phyloP scores from a whole-genome alignment of 2,797 vertebrate species.

The Sternotherus odoratus region DNA sequence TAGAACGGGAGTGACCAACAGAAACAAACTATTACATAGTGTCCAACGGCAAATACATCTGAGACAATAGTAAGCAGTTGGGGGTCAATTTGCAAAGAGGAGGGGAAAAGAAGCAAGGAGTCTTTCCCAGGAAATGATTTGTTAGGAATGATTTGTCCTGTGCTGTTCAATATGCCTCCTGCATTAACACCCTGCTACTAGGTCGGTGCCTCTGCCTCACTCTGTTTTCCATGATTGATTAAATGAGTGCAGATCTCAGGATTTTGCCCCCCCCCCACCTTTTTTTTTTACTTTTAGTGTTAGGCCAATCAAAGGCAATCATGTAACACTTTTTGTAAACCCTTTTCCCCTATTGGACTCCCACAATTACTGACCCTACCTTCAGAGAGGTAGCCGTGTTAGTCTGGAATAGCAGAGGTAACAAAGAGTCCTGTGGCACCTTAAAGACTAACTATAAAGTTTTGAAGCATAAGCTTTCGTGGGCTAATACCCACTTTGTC shows the following conservation, averaged over 20 bases:
- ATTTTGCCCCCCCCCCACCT: slow-evolving; percentile 14
- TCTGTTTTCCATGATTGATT: slow-evolving; percentile 52
- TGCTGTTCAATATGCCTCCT: slow-evolving; percentile 22
- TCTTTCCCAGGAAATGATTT: slow-evolving; percentile 20
- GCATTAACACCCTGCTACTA: slow-evolving; percentile 50
- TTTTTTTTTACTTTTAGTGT: slow-evolving; percentile 37
- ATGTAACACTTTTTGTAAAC: not conserved
- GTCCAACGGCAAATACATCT: not conserved
- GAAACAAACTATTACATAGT: not conserved
- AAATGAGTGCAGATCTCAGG: not conserved
- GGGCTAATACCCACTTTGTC: too few species aligned
- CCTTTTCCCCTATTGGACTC: not conserved
- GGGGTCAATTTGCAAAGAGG: rapidly evolving
- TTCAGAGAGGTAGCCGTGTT: too few species aligned
- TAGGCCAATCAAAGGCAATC: not conserved
- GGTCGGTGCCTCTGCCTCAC: slow-evolving; percentile 40
- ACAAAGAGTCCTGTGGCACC: too few species aligned
- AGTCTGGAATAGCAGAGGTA: too few species aligned
- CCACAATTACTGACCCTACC: not conserved
- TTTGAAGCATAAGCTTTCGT: too few species aligned
- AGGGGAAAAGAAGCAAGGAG: not conserved
- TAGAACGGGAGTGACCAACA: not conserved
- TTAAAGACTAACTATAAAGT: too few species aligned
- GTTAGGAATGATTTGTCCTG: not conserved
- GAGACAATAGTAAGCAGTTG: not conserved